phyloP scores from a whole-genome alignment of 2,888 invertebrate species.

The Cistogaster globosa region DNA sequence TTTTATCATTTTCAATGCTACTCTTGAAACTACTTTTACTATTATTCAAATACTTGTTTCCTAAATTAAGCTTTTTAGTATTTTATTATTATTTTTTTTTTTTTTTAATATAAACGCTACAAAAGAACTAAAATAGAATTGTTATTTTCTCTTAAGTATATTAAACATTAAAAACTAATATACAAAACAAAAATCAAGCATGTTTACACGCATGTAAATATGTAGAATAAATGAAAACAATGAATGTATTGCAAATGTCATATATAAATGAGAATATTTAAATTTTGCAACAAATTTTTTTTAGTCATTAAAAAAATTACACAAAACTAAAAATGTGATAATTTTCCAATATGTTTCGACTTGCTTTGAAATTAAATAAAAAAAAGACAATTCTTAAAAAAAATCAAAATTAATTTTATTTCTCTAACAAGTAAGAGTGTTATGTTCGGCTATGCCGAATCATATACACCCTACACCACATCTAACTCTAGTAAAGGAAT shows the following conservation, averaged over 20 bases:
- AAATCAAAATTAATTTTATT: constrained; percentile 10
- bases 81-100: too few relatives aligned
- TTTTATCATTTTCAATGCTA: constrained; percentile 24
- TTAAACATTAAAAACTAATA: constrained; percentile 14
- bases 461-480: too few relatives aligned
- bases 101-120: constrained; percentile 21
- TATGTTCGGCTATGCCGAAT: too few relatives aligned
- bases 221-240: constrained; percentile 15
- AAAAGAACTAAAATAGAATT: constrained; percentile 1
- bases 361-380: constrained; percentile 54
- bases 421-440: not conserved
- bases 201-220: constrained; percentile 35
- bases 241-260: not conserved
- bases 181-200: not conserved
- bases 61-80: constrained; percentile 23
- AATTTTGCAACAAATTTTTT: not conserved
- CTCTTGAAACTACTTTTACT: constrained; percentile 9
- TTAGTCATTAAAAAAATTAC: not conserved
- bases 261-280: not conserved
- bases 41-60: constrained; percentile 22
- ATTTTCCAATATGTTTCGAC: constrained; percentile 56
- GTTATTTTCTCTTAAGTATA: not conserved
- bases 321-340: not conserved
- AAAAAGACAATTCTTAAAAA: constrained; percentile 38
- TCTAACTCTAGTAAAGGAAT: too few relatives aligned